Evolutionary conservation across 2,888 invertebrate genomes (phyloP).

Genomic region (Parnassius apollo): DNA sequence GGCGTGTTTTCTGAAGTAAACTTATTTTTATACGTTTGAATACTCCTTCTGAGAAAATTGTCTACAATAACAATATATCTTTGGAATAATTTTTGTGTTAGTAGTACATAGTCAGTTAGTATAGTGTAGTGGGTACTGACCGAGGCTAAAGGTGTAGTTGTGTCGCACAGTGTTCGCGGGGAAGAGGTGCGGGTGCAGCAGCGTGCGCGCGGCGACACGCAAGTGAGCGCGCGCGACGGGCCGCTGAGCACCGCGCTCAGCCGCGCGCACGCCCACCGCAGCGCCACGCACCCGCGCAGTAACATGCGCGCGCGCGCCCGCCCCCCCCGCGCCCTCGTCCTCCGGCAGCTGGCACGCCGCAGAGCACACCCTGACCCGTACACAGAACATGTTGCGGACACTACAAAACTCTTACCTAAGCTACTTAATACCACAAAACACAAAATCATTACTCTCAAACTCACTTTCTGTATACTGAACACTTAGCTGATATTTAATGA

Average conservation of each 20-base stretch:
- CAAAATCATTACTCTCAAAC: no score
- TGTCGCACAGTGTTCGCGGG: constrained; percentile 37
- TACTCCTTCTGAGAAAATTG: no score
- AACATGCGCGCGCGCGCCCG: constrained; percentile 49
- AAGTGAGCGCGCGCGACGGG: constrained; percentile 53
- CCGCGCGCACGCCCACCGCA: constrained; percentile 40
- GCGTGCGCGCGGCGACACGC: constrained; percentile 42
- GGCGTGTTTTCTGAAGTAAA: no score
- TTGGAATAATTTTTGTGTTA: no score
- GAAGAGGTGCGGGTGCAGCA: constrained; percentile 52
- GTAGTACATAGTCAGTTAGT: neutral
- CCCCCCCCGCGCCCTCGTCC: constrained; percentile 49
- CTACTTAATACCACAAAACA: no score
- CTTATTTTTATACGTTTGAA: no score
- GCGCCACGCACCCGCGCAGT: constrained; percentile 36
- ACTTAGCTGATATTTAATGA: no score
- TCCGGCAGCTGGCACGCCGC: constrained; percentile 64
- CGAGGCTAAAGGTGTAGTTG: constrained; percentile 50
- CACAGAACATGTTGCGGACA: no score
- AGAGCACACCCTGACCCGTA: constrained; percentile 54
- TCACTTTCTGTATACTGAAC: no score
- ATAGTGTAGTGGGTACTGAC: constrained; percentile 44
- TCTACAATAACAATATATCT: no score
- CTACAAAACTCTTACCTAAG: no score
- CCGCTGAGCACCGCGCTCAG: constrained; percentile 32